A percentile compares a stretch with the other conserved stretches of the same genome.
phyloP scores from a whole-genome alignment of 2,888 invertebrate genomes.

The Spodoptera littoralis region DNA sequence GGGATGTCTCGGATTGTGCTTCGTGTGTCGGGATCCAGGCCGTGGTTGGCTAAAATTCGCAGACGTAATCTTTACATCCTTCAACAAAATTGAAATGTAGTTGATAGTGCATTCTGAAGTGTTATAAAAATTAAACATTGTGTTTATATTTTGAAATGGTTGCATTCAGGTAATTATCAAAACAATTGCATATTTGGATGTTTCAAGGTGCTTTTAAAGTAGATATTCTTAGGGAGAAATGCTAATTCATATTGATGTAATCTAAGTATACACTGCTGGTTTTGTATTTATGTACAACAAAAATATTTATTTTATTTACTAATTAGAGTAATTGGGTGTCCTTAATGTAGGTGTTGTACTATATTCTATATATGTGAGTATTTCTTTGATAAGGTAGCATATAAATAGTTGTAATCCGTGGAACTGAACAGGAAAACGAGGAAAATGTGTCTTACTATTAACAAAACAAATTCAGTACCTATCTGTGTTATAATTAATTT shows the following conservation, averaged over 20 bases:
- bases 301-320: too few relatives aligned
- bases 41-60: slow-evolving; percentile 46
- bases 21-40: slow-evolving; percentile 58
- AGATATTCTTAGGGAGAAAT: background rate
- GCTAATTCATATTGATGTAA: slow-evolving; percentile 2
- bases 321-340: background rate
- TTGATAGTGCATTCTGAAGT: slow-evolving; percentile 69
- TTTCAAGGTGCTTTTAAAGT: background rate
- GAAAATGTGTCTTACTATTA: too few relatives aligned
- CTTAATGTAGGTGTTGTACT: slow-evolving; percentile 1
- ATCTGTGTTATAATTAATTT: too few relatives aligned
- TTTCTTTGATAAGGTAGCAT: slow-evolving; percentile 16
- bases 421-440: slow-evolving; percentile 36
- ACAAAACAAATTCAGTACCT: too few relatives aligned
- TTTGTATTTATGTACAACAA: too few relatives aligned
- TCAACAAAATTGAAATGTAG: slow-evolving; percentile 64
- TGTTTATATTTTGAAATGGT: slow-evolving; percentile 47
- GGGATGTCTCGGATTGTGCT: slow-evolving; percentile 68
- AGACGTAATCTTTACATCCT: slow-evolving; percentile 59
- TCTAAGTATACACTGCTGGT: background rate
- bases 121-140: slow-evolving; percentile 59
- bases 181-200: slow-evolving; percentile 11
- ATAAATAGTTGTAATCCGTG: slow-evolving; percentile 12
- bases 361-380: slow-evolving; percentile 2
- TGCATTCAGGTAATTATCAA: slow-evolving; percentile 62